These are phyloP conservation scores for Trichogramma dendrolimi DNA, from an alignment of 2,888 invertebrate species.

Conservation along the genomic window DNA sequence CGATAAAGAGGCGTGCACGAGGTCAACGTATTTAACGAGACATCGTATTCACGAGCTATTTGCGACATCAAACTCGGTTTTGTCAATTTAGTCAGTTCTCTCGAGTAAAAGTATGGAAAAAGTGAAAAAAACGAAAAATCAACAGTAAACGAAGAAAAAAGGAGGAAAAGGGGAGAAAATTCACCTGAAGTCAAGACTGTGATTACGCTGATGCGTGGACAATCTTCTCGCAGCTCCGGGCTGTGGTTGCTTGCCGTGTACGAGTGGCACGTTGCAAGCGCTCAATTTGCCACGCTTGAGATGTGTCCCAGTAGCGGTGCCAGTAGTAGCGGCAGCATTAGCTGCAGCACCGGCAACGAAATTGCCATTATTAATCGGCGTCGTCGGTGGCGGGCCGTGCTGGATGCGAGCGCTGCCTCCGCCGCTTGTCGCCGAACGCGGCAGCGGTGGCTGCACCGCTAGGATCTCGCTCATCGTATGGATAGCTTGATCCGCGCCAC, in stretches of 20 bases:
- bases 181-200: slow-evolving; percentile 85
- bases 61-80: too few relatives aligned
- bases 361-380: too few relatives aligned
- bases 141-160: too few relatives aligned
- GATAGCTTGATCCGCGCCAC: slow-evolving; percentile 46
- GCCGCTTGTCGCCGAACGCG: slow-evolving; percentile 34
- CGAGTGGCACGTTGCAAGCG: slow-evolving; percentile 56
- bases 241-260: slow-evolving; percentile 57
- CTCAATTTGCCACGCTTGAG: slow-evolving; percentile 52
- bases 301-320: slow-evolving; percentile 44
- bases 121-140: too few relatives aligned
- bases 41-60: too few relatives aligned
- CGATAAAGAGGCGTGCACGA: too few relatives aligned
- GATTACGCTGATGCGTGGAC: slow-evolving; percentile 77
- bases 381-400: too few relatives aligned
- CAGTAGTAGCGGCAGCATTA: slow-evolving; percentile 31
- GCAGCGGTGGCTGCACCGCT: slow-evolving; percentile 35
- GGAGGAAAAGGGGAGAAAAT: too few relatives aligned
- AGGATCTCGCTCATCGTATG: slow-evolving; percentile 52
- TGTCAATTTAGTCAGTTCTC: too few relatives aligned
- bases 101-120: too few relatives aligned
- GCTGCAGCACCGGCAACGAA: too few relatives aligned
- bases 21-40: too few relatives aligned
- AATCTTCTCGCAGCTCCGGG: slow-evolving; percentile 55
- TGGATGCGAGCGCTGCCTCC: not conserved